phyloP scores from a whole-genome alignment of 2,888 invertebrate species.

The Xylocampa areola region DNA sequence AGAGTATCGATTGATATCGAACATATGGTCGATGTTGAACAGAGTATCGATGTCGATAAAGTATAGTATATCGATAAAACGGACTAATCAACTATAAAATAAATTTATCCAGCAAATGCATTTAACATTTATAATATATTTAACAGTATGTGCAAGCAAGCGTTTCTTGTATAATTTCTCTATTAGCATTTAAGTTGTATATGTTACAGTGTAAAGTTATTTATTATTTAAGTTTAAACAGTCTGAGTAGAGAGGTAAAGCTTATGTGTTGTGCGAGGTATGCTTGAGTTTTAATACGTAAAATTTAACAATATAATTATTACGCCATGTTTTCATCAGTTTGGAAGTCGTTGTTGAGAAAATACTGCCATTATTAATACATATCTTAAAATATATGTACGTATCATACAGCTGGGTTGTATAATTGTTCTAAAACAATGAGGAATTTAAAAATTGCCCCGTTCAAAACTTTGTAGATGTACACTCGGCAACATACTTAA shows the following conservation, averaged over 20 bases:
- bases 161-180: conserved; percentile 47
- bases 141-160: conserved; percentile 24
- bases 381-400: background rate
- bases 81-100: no score
- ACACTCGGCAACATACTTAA: no score
- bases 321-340: conserved; percentile 15
- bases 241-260: conserved; percentile 55
- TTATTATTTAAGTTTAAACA: conserved; percentile 75
- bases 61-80: no score
- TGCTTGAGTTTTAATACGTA: conserved; percentile 57
- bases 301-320: conserved; percentile 15
- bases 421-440: no score
- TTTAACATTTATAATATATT: conserved; percentile 4
- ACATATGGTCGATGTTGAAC: no score
- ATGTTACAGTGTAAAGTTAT: conserved; percentile 71
- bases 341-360: background rate
- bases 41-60: no score
- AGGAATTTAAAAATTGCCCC: no score
- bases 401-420: no score
- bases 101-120: no score
- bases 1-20: no score
- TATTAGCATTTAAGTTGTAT: conserved; percentile 63
- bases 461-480: background rate
- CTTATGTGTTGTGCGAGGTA: conserved; percentile 50
- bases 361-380: conserved; percentile 14